A percentile compares a stretch with the other conserved stretches of the same genome.
Evolutionary conservation across 1,140 invertebrate species (phyloP).

Genomic region (Carcinoscorpius rotundicauda): DNA sequence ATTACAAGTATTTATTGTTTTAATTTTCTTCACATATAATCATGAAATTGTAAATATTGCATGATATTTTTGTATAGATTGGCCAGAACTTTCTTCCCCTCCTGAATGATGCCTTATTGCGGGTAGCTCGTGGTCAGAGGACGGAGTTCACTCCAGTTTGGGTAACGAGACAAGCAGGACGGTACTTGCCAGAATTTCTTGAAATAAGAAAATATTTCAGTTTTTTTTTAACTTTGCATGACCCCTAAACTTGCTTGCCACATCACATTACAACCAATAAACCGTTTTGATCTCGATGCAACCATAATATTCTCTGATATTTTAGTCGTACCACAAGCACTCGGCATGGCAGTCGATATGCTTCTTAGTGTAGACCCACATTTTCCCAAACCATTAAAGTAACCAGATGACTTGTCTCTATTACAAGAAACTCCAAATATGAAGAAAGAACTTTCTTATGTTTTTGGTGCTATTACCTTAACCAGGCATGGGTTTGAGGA

Average conservation of each 20-base stretch:
- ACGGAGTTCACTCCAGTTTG: too few species aligned
- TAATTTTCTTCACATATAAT: too few species aligned
- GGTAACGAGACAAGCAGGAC: too few species aligned
- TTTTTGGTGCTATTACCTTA: constrained; percentile 84
- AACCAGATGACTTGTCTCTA: constrained; percentile 56
- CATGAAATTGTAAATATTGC: too few species aligned
- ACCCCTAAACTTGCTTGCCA: constrained; percentile 62
- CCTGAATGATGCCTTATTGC: too few species aligned
- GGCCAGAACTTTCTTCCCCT: too few species aligned
- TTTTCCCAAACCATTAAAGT: constrained; percentile 64
- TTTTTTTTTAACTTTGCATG: too few species aligned
- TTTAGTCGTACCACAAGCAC: constrained; percentile 86
- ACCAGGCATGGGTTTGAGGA: constrained; percentile 80
- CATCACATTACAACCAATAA: constrained; percentile 74
- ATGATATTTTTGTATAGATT: too few species aligned
- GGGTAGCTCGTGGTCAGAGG: too few species aligned
- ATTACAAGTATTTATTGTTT: too few species aligned
- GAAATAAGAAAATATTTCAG: too few species aligned
- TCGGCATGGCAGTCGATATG: constrained; percentile 92
- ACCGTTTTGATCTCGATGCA: constrained; percentile 73
- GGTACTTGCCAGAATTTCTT: too few species aligned
- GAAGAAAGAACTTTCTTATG: constrained; percentile 59
- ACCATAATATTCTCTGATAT: constrained; percentile 99
- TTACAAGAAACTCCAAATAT: constrained; percentile 48
- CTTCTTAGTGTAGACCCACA: constrained; percentile 80